Conservation (phyloP, 2,797 vertebrate species). For the Apogon talboti region DNA sequence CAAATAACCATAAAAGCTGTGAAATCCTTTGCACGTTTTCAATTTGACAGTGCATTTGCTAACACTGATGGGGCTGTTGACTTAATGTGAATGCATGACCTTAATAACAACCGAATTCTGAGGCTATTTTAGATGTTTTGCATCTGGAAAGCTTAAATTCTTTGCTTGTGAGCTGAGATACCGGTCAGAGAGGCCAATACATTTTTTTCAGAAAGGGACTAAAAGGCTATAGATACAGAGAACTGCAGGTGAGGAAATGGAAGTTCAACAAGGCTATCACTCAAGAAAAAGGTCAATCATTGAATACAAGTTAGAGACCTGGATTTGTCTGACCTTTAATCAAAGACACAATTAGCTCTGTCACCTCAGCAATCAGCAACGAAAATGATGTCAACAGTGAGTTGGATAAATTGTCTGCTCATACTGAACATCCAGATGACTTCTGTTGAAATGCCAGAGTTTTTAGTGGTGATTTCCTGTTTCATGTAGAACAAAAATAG, state of each 20-base stretch:
- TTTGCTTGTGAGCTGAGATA: conserved; percentile 11
- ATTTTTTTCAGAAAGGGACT: neutral
- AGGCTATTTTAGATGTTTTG: conserved; percentile 13
- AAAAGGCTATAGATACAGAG: neutral
- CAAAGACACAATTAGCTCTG: conserved; percentile 42
- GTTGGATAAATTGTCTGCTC: no score
- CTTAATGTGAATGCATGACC: conserved; percentile 6
- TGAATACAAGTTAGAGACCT: conserved; percentile 9
- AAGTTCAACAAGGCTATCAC: neutral
- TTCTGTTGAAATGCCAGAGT: no score
- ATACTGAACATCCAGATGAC: no score
- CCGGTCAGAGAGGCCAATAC: conserved; percentile 3
- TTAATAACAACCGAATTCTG: conserved; percentile 1
- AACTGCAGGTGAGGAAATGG: neutral
- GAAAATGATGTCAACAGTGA: no score
- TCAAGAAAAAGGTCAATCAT: conserved; percentile 9
- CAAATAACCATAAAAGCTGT: conserved; percentile 31
- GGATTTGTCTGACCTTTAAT: conserved; percentile 55
- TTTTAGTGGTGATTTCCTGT: neutral
- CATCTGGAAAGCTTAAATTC: neutral
- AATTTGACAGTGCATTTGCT: conserved; percentile 14
- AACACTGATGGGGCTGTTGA: neutral
- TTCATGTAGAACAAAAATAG: neutral
- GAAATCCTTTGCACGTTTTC: conserved; percentile 19
- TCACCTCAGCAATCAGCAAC: neutral